These are phyloP conservation scores for Chrysemys picta DNA, from an alignment of 2,113 vertebrate species.

Conservation along the genomic window DNA sequence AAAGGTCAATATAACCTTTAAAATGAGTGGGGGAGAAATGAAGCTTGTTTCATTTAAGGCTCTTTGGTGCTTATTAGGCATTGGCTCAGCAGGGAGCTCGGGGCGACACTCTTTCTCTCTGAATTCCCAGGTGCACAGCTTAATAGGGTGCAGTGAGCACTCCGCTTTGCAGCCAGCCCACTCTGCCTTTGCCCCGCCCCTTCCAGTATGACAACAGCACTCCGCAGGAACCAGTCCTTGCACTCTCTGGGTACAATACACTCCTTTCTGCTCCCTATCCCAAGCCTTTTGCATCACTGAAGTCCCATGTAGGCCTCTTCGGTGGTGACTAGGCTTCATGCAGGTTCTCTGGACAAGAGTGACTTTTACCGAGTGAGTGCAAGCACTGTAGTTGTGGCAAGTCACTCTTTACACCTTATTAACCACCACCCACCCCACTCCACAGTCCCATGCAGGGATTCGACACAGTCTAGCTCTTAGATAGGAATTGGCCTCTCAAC, in stretches of 20 bases:
- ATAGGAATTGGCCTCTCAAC: not conserved
- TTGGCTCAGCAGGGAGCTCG: not conserved
- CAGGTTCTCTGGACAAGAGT: not conserved
- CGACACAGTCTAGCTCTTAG: not conserved
- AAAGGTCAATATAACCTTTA: not conserved
- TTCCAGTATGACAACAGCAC: not conserved
- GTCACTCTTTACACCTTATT: not conserved
- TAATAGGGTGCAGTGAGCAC: not conserved
- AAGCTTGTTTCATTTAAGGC: not conserved
- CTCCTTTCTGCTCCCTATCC: not conserved
- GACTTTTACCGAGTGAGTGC: not conserved
- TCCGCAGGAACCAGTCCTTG: not conserved
- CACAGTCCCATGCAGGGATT: not conserved
- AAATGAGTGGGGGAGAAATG: rapidly evolving
- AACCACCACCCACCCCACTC: too few species aligned
- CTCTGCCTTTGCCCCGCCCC: not conserved
- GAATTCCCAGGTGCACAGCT: not conserved
- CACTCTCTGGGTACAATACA: not conserved
- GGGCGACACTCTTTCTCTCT: not conserved
- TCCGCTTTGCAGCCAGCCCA: not conserved
- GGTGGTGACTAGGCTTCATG: not conserved
- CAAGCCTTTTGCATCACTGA: not conserved
- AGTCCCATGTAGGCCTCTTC: not conserved
- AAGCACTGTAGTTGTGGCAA: not conserved
- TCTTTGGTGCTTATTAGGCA: not conserved